Evolutionary conservation across 2,113 vertebrate genomes (phyloP), one percentile per base, ranked within the genome.

Genomic region (Aplodontia rufa): DNA sequence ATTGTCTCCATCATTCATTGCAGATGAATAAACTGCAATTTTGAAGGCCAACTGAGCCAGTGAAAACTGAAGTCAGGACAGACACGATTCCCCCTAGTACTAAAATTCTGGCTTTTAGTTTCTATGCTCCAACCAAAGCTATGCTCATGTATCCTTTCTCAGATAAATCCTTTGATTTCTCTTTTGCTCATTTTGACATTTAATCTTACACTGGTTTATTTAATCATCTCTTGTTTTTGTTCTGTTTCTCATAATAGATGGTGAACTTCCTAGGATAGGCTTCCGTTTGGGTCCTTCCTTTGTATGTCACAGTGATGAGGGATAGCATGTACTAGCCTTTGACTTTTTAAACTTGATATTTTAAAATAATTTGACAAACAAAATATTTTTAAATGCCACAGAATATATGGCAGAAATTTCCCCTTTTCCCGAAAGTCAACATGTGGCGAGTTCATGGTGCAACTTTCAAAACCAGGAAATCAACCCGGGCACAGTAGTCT

Each of bases 321-420:
- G 90, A 47, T 35, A n/a, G 26, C 22, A 28, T 42, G 16, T 2
- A 3, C 12, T 45, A 86, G 30, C 5, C 30, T 51, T 24, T 88
- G 26, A 42, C n/a, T 83, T 76, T 79, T 79, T 91, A 19, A 68
- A 76, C 37, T 60, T 58, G n/a, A 19, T 76, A 42, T 76, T 94
- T 95, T 81, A n/a, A n/a, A 93, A 92, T 72, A 45, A 72, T 93
- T 81, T 72, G 40, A 37, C 47, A 42, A 84, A 71, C 4, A 90
- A 91, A 75, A 55, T 26, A 45, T 58, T 88, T 72, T 79, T 4
- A 79, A 90, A 69, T 45, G 64, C 3, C 30, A 68, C n/a, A 79
- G 53, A 90, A 47, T 45, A 6, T 20, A n/a, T 90, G 74, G 10
- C 28, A 76, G 28, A 71, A 58, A 60, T 2, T 83, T 22, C 83